These are phyloP conservation scores for Mustelus asterias DNA, from an alignment of 2,113 vertebrate species.

Conservation along the genomic window DNA sequence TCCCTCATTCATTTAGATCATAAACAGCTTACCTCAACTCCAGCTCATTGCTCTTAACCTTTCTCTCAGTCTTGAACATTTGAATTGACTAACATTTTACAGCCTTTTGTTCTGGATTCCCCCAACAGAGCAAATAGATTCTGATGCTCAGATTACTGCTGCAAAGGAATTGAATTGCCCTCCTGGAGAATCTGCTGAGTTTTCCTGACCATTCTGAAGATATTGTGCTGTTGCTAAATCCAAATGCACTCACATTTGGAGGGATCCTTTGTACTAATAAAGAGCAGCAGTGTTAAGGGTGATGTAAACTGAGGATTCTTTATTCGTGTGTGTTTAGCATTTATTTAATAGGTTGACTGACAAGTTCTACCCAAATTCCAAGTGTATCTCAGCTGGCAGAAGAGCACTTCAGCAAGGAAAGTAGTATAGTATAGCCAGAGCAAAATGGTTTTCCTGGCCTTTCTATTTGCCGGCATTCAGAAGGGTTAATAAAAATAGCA, in stretches of 20 bases:
- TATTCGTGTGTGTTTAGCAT: background rate
- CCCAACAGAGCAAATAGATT: background rate
- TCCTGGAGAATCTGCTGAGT: background rate
- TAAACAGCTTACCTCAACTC: background rate
- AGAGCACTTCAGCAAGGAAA: background rate
- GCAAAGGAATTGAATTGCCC: background rate
- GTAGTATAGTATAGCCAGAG: background rate
- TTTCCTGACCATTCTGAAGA: background rate
- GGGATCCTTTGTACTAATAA: background rate
- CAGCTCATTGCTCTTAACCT: background rate
- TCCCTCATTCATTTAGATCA: background rate
- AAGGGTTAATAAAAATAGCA: constrained; percentile 23
- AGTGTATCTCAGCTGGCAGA: background rate
- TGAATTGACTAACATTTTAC: background rate
- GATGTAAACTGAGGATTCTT: background rate
- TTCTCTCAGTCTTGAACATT: background rate
- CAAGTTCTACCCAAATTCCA: background rate
- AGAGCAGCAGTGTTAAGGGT: background rate
- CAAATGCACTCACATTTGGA: background rate
- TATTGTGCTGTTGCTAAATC: background rate
- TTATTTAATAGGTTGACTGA: background rate
- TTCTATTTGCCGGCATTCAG: background rate
- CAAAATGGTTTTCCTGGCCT: background rate
- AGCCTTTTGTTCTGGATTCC: background rate
- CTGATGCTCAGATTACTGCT: background rate